A percentile compares a stretch with the other conserved stretches of the same genome.
These are phyloP conservation scores for Luperina testacea DNA, from an alignment of 2,888 invertebrate species.

Conservation along the genomic window DNA sequence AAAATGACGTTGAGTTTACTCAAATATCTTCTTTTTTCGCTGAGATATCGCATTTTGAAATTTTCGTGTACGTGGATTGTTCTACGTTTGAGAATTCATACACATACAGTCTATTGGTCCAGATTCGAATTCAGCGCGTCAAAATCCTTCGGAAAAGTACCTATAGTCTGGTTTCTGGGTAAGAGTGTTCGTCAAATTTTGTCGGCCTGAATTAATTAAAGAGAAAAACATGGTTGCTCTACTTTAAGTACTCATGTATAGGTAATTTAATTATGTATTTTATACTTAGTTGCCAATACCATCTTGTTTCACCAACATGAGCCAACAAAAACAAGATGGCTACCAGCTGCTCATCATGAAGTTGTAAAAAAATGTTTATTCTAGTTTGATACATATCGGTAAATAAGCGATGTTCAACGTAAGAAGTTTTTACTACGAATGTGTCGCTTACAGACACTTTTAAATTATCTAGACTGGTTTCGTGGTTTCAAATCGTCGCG, in stretches of 20 bases:
- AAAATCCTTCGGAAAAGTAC: too few species aligned
- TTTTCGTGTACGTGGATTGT: too few species aligned
- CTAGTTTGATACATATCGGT: slow-evolving; percentile 39
- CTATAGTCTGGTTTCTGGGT: too few species aligned
- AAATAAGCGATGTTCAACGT: slow-evolving; percentile 41
- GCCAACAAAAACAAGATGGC: slow-evolving; percentile 38
- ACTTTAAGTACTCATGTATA: background rate
- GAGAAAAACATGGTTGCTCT: background rate
- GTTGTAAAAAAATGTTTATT: slow-evolving; percentile 48
- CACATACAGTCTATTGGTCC: too few species aligned
- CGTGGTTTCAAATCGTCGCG: slow-evolving; percentile 2
- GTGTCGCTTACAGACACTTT: slow-evolving; percentile 17
- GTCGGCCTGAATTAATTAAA: too few species aligned
- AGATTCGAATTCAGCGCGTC: too few species aligned
- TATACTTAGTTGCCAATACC: slow-evolving; percentile 26
- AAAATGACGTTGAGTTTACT: too few species aligned
- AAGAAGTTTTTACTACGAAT: slow-evolving; percentile 32
- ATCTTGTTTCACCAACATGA: background rate
- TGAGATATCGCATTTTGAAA: too few species aligned
- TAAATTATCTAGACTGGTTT: slow-evolving; percentile 1
- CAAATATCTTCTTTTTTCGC: too few species aligned
- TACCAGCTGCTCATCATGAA: slow-evolving; percentile 51
- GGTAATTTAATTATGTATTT: slow-evolving; percentile 38
- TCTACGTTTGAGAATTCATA: too few species aligned
- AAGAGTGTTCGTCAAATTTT: too few species aligned